These are phyloP conservation scores for Heliconius melpomene DNA, from an alignment of 1,140 invertebrate genomes.

Conservation along the genomic window DNA sequence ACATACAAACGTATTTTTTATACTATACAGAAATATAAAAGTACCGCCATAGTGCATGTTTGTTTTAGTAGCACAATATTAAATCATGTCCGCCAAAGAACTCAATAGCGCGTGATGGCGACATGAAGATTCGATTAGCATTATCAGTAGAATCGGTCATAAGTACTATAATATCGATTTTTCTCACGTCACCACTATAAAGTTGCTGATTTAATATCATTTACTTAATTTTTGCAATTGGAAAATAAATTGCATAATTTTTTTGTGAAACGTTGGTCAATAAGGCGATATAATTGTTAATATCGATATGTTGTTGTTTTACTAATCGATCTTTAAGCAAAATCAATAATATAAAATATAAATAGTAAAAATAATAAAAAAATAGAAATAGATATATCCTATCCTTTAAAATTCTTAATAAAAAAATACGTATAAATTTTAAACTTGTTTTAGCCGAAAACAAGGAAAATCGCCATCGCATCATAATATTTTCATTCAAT, in stretches of 20 bases:
- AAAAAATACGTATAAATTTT: too few species aligned
- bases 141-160: background rate
- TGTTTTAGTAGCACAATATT: constrained; percentile 5
- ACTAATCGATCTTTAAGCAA: too few species aligned
- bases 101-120: background rate
- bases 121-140: constrained; percentile 12
- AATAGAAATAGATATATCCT: too few species aligned
- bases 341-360: background rate
- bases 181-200: background rate
- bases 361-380: background rate
- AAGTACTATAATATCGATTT: background rate
- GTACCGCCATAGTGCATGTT: background rate
- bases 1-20: background rate
- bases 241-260: background rate
- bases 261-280: too few species aligned
- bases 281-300: too few species aligned
- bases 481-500: too few species aligned
- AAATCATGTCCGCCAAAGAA: constrained; percentile 10
- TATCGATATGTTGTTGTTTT: too few species aligned
- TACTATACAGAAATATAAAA: background rate
- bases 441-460: too few species aligned
- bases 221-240: background rate
- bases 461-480: too few species aligned
- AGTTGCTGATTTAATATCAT: background rate
- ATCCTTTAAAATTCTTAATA: too few species aligned